A percentile compares a stretch with the other conserved stretches of the same genome.
phyloP scores from a whole-genome alignment of 2,888 invertebrate species.

The Leptinotarsa haldemani region DNA sequence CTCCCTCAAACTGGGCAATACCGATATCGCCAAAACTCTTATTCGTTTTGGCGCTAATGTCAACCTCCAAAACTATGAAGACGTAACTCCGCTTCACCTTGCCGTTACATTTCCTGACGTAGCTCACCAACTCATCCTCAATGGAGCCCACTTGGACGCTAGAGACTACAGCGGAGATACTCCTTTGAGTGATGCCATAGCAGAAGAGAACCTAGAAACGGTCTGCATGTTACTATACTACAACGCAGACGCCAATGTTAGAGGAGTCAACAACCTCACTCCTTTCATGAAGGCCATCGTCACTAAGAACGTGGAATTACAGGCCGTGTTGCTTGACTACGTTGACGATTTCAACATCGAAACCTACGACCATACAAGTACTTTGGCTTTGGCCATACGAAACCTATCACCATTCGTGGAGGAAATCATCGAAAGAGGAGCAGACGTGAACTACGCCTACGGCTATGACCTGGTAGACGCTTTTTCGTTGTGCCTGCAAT shows the following conservation, averaged over 20 bases:
- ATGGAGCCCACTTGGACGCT: conserved; percentile 54
- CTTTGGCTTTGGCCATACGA: conserved; percentile 49
- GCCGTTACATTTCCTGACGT: conserved; percentile 48
- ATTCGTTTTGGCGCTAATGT: conserved; percentile 52
- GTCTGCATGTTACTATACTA: conserved; percentile 56
- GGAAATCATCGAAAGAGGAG: conserved; percentile 52
- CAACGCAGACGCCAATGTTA: conserved; percentile 52
- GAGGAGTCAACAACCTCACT: conserved; percentile 48
- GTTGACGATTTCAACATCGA: conserved; percentile 53
- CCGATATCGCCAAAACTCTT: conserved; percentile 45
- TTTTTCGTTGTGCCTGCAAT: conserved; percentile 46
- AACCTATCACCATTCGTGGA: conserved; percentile 48
- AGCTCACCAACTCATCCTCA: conserved; percentile 48
- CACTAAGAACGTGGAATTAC: conserved; percentile 46
- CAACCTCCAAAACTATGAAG: conserved; percentile 49
- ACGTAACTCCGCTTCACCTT: conserved; percentile 53
- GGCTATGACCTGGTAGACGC: conserved; percentile 44
- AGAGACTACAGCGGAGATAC: conserved; percentile 52
- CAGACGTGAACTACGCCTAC: conserved; percentile 51
- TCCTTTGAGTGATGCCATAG: conserved; percentile 53
- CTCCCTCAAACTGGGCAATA: conserved; percentile 45
- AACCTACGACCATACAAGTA: conserved; percentile 47
- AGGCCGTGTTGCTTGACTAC: conserved; percentile 50
- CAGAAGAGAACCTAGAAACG: conserved; percentile 47
- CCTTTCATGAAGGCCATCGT: conserved; percentile 54